Base-by-base conservation (phyloP, 2,888 invertebrate genomes). In the Caenorhabditis imperialis region DNA sequence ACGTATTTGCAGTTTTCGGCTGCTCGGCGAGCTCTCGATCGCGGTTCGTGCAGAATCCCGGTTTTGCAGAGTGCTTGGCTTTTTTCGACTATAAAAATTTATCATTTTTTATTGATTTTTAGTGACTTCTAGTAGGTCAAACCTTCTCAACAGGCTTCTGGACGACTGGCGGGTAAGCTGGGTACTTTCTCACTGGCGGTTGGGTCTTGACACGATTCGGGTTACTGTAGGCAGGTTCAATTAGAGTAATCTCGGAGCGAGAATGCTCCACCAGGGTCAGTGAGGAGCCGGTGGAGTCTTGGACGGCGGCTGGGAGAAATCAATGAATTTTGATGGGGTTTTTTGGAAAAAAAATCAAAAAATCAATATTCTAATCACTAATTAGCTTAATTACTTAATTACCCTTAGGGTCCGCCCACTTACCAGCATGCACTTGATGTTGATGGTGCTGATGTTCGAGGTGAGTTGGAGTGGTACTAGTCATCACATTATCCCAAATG, bases 401-500 rank as follows among this genome's bases (percentile, higher is more conserved):
- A n/a, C n/a, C n/a, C n/a, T n/a, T n/a, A n/a, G n/a, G n/a, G n/a
- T n/a, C n/a, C n/a, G n/a, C n/a, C n/a, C n/a, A n/a, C n/a, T n/a
- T n/a, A n/a, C n/a, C n/a, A n/a, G n/a, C n/a, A n/a, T n/a, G n/a
- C n/a, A n/a, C n/a, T n/a, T 35, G 12, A 35, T 35, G 35, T 12
- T 35, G 12, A 35, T 35, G 35, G 7, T 6, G n/a, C 44, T 14
- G 12, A 6, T 48, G n/a, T 48, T 5, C 33, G 3, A 23, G 30
- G n/a, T 45, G 33, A 0, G 23, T 10, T n/a, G 18, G n/a, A 18
- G 18, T 35, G 37, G 37, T n/a, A n/a, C 12, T 30, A 42, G 38
- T 27, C 42, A 33, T 40, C 20, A 50, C 38, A 20, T 51, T 61
- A 40, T 61, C 61, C 61, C 61, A 61, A 27, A 61, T 61, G 61